These are phyloP conservation scores for Psylliodes chrysocephalus DNA, from an alignment of 2,888 invertebrate genomes.

Conservation along the genomic window DNA sequence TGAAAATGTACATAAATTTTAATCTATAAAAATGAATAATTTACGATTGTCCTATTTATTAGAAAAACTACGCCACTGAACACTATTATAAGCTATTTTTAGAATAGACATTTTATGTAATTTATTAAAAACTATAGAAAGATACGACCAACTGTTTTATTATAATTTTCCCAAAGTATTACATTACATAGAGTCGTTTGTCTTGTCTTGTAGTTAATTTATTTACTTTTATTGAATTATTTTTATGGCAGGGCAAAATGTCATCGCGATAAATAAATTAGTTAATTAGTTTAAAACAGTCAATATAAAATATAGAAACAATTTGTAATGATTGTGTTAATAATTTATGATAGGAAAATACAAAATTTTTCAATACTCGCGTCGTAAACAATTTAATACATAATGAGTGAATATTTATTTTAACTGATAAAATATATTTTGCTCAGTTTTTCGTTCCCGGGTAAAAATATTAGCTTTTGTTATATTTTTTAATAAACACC, in stretches of 20 bases:
- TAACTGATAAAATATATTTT: too few relatives aligned
- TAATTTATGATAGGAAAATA: background rate
- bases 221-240: conserved; percentile 2
- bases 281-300: conserved; percentile 4
- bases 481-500: too few relatives aligned
- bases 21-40: too few relatives aligned
- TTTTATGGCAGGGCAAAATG: conserved; percentile 6
- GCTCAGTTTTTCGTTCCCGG: too few relatives aligned
- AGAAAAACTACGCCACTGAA: background rate
- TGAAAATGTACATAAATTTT: too few relatives aligned
- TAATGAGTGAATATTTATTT: too few relatives aligned
- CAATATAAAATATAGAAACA: background rate
- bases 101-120: background rate
- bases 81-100: background rate
- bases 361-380: background rate
- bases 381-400: background rate
- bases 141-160: background rate
- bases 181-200: background rate
- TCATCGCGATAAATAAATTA: conserved; percentile 6
- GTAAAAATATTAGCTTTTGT: too few relatives aligned
- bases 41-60: too few relatives aligned
- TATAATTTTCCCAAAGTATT: background rate
- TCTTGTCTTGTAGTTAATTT: background rate
- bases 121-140: background rate
- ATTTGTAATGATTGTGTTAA: background rate